phyloP scores from a whole-genome alignment of 2,113 vertebrate species.

The Rattus rattus region DNA sequence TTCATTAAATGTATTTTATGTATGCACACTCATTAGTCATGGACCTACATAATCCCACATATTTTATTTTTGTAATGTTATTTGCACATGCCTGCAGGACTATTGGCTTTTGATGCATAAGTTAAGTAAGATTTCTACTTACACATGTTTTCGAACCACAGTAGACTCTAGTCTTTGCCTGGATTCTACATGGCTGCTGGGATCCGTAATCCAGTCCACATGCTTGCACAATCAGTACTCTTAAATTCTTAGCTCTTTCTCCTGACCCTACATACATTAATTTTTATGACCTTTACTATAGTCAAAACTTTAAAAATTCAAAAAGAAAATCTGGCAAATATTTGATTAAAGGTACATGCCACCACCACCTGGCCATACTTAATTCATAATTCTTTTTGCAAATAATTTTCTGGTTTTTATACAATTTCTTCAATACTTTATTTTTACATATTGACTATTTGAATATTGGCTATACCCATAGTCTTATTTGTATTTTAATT shows the following conservation, averaged over 20 bases:
- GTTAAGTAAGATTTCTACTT: background rate
- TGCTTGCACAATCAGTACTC: no score
- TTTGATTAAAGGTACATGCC: no score
- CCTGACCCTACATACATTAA: no score
- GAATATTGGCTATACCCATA: background rate
- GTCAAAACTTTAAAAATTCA: background rate
- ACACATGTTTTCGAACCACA: conserved; percentile 14
- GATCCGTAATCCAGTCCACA: no score
- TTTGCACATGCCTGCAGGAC: background rate
- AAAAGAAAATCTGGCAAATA: background rate
- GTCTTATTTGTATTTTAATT: background rate
- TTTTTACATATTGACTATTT: background rate
- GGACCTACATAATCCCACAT: background rate
- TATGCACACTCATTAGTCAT: background rate
- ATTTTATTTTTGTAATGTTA: background rate
- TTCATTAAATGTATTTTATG: background rate
- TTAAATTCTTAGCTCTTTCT: no score
- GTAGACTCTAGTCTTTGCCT: background rate
- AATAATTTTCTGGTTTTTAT: background rate
- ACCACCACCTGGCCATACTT: background rate
- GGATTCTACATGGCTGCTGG: no score
- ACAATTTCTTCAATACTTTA: background rate
- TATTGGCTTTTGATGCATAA: background rate
- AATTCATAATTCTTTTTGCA: background rate
- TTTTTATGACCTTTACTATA: background rate